Evolutionary conservation across 1,140 invertebrate genomes (phyloP), one percentile per base, ranked within the genome.

Genomic region (Bombus affinis): DNA sequence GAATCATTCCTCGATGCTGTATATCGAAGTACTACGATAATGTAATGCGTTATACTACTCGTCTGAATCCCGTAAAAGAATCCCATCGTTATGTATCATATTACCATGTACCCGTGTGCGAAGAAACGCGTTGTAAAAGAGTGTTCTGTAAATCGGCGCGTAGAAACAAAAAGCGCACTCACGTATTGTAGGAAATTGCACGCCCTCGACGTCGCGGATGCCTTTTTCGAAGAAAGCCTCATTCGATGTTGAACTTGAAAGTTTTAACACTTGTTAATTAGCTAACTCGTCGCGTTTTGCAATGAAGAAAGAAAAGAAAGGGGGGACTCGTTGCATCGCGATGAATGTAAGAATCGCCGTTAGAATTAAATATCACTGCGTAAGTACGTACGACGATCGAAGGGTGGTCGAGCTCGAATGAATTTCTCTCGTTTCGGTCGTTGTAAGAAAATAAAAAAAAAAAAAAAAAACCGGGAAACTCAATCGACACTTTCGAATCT

Each of bases 191-290:
- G 84, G 91, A 89, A 86, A 90, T 92, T 93, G 92, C 93, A 93
- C 93, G 91, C 92, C 89, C 92, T 92, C 91, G 93, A 93, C 92
- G 92, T 93, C 91, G 92, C 91, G 92, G 89, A 94, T 93, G 94
- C 93, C 93, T 94, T 94, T 93, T 92, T 94, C 89, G 93, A 93
- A 92, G 91, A 93, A 91, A 95, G 94, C 93, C 93, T 95, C 94
- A 94, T 94, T 95, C 91, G 93, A 94, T 94, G 94, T 95, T 95
- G 94, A 94, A 94, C 92, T 95, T 95, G 91, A 94, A 95, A 95
- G 94, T 95, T 95, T 95, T 94, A 95, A 95, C 91, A 93, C 91
- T 93, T 95, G 94, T 95, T 95, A 92, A 94, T 94, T 94, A 93
- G 93, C 93, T 94, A 91, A 91, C 92, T 77, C 75, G 90, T 91